Conservation (phyloP, 1,140 invertebrate genomes). For the Coelopa frigida region DNA sequence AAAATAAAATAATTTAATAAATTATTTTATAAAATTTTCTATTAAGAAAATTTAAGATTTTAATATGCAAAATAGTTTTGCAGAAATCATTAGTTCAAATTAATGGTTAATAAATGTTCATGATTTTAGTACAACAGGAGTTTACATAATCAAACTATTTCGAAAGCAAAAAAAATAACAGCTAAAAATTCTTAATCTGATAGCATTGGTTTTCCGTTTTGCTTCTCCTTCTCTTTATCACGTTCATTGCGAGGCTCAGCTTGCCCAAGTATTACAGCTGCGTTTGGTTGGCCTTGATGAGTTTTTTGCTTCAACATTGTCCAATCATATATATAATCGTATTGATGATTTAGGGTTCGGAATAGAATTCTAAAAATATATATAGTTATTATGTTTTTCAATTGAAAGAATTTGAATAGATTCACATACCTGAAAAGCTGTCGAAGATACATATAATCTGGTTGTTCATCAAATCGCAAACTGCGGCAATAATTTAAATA, state of each 20-base stretch:
- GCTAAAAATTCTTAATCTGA: conserved; percentile 31
- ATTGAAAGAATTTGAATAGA: not conserved
- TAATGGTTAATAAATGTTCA: too few relatives aligned
- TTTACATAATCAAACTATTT: too few relatives aligned
- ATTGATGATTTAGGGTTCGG: conserved; percentile 97
- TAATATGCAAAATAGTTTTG: too few relatives aligned
- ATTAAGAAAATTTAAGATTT: too few relatives aligned
- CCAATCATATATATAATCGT: conserved; percentile 99
- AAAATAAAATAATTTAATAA: too few relatives aligned
- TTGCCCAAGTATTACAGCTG: conserved; percentile 35
- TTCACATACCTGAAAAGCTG: conserved; percentile 57
- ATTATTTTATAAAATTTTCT: too few relatives aligned
- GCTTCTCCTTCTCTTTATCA: conserved; percentile 43
- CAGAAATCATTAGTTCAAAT: too few relatives aligned
- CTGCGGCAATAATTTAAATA: conserved; percentile 96
- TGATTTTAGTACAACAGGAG: too few relatives aligned
- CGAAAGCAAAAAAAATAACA: too few relatives aligned
- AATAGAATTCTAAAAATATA: conserved; percentile 93
- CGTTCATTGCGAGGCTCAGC: conserved; percentile 26
- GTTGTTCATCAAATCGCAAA: conserved; percentile 90
- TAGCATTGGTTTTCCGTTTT: conserved; percentile 34
- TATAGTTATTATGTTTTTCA: not conserved
- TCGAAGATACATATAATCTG: conserved; percentile 97
- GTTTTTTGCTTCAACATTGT: conserved; percentile 94
- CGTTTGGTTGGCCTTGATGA: conserved; percentile 39